Conservation (phyloP, 2,113 vertebrate genomes). For the Microcebus lehilahytsara region DNA sequence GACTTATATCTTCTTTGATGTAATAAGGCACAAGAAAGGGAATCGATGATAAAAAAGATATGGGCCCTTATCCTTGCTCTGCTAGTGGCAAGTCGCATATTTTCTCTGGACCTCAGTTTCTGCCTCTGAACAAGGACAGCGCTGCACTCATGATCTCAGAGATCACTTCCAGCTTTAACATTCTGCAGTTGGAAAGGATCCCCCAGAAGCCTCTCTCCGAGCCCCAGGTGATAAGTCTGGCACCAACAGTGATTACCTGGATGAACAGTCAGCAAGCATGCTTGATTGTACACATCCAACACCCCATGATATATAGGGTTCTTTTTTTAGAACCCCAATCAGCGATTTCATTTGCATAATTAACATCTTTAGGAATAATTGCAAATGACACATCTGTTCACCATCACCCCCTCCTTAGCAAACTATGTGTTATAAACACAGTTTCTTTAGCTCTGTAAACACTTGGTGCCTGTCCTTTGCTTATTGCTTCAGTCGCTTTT, state of each 20-base stretch:
- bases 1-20: neutral
- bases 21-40: neutral
- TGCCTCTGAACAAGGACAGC: neutral
- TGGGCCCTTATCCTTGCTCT: neutral
- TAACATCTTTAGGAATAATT: conserved; percentile 80
- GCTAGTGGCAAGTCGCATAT: neutral
- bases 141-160: neutral
- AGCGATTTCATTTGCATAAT: conserved; percentile 76
- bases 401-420: conserved; percentile 50
- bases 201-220: neutral
- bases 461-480: conserved; percentile 27
- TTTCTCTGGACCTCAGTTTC: neutral
- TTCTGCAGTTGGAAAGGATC: neutral
- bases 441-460: conserved; percentile 61
- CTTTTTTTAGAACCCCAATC: conserved; percentile 78
- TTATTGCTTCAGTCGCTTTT: neutral
- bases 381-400: conserved; percentile 78
- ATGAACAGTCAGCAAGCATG: neutral
- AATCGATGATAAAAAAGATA: neutral
- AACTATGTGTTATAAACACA: conserved; percentile 68
- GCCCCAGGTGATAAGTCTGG: conserved; percentile 45
- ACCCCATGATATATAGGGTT: conserved; percentile 49
- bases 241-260: conserved; percentile 55
- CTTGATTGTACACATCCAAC: conserved; percentile 71
- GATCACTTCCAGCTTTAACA: neutral